Base-by-base conservation (phyloP, 2,797 vertebrate genomes). In the Thunnus albacares region DNA sequence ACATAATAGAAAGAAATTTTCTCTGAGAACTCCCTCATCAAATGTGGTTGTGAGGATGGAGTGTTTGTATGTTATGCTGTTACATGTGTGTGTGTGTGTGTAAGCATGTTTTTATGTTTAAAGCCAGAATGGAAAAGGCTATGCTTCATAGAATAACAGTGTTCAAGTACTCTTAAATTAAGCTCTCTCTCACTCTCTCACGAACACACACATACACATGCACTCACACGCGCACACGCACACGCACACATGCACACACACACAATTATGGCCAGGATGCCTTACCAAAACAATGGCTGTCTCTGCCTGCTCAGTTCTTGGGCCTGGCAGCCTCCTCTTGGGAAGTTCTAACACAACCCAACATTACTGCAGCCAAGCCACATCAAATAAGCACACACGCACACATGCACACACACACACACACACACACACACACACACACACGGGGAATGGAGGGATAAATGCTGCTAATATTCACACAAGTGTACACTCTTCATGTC, bases 311-410 rank as follows among this genome's bases (percentile, higher is more conserved):
- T 84, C 82, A 79, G 76, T 63, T 68, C 69, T 86, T 75, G 77
- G 86, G 89, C 72, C 84, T 84, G 67, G 72, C 67, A 78, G 77
- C 59, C 24, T 79, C 57, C 58, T 86, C 89, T 89, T 90, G 87
- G 86, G 91, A 89, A 91, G 84, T 89, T 93, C 86, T 93, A 84
- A 93, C 90, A 89, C 91, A 93, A 87, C 77, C 84, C 86, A 87
- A 84, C 79, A 80, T 86, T 41, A 51, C 71, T 84, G 79, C 75
- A 81, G 93, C 92, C 93, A 94, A 94, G 71, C 93, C 94, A 94
- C 94, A 93, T 95, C 92, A 95, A 92, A 90, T 71, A 75, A 66
- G 52, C 41, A 7, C 49, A 28, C n/a, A 13, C 45, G 26, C 67
- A 49, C 57, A 58, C 56, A 61, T 74, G 70, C 62, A 57, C 66